phyloP scores from a whole-genome alignment of 1,140 invertebrate genomes.

The Drosophila orosa region DNA sequence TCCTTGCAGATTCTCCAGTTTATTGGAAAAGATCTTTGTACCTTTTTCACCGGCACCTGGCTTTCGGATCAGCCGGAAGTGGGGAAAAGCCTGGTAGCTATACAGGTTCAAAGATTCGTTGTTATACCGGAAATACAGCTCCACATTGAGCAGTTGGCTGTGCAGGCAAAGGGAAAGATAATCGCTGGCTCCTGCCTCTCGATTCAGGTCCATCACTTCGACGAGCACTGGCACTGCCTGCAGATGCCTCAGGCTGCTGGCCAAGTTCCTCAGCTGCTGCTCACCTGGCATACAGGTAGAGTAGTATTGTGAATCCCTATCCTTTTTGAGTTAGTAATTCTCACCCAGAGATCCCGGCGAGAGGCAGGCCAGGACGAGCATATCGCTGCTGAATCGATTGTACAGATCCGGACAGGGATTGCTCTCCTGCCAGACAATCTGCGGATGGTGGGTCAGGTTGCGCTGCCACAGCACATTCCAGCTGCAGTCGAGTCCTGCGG shows the following conservation, averaged over 20 bases:
- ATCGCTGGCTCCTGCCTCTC: not conserved
- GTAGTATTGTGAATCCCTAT: too few species aligned
- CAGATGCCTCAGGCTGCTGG: conserved; percentile 13
- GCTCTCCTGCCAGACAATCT: conserved; percentile 47
- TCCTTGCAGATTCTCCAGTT: conserved; percentile 37
- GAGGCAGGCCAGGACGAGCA: conserved; percentile 54
- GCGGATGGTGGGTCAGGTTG: conserved; percentile 34
- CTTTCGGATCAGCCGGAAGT: conserved; percentile 18
- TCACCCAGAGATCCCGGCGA: not conserved
- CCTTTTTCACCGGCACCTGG: rapidly evolving
- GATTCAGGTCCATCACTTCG: conserved; percentile 19
- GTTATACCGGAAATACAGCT: conserved; percentile 33
- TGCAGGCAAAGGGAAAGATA: conserved; percentile 15
- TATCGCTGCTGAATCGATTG: conserved; percentile 2
- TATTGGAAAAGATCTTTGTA: conserved; percentile 13
- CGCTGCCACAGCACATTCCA: conserved; percentile 33
- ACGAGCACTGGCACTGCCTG: conserved; percentile 32
- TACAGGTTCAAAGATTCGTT: conserved; percentile 15
- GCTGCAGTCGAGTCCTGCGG: conserved; percentile 31
- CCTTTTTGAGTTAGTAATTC: not conserved
- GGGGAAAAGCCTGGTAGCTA: conserved; percentile 42
- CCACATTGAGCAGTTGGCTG: conserved; percentile 42
- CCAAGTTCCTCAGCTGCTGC: conserved; percentile 4
- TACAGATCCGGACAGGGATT: not conserved
- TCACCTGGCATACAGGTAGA: too few species aligned